Conservation (phyloP, 2,888 invertebrate genomes). For the Metacarcinus magister region DNA sequence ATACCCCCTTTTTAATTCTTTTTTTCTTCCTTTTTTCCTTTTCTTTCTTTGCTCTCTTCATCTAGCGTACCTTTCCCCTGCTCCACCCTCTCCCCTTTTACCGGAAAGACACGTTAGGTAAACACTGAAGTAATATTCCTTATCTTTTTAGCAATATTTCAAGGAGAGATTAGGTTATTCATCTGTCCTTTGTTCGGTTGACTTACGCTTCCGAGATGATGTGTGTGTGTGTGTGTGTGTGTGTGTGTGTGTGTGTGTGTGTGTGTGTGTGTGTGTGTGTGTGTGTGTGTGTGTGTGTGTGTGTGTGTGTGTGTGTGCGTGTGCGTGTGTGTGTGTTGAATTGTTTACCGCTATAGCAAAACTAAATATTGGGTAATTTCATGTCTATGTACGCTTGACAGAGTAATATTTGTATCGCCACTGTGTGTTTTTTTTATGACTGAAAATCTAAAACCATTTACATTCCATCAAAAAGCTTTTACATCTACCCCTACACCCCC, state of each 20-base stretch:
- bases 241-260: slow-evolving; percentile 54
- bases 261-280: slow-evolving; percentile 58
- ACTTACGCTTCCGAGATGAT: neutral
- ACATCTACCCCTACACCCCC: neutral
- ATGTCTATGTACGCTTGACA: neutral
- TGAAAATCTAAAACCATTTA: neutral
- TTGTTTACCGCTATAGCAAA: neutral
- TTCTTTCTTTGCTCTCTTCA: neutral
- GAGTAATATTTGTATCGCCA: neutral
- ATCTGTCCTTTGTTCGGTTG: neutral
- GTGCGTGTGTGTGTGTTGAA: slow-evolving; percentile 12
- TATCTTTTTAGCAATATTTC: slow-evolving; percentile 35
- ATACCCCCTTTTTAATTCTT: neutral
- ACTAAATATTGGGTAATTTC: slow-evolving; percentile 20
- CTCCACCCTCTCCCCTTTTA: neutral
- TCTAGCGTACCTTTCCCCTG: neutral
- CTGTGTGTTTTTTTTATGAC: neutral
- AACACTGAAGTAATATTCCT: slow-evolving; percentile 36
- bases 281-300: slow-evolving; percentile 54
- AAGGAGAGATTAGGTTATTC: neutral
- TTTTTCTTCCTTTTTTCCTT: neutral
- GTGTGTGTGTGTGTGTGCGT: slow-evolving; percentile 51
- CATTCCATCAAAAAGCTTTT: neutral
- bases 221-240: slow-evolving; percentile 42
- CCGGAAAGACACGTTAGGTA: slow-evolving; percentile 26